phyloP scores from a whole-genome alignment of 2,113 vertebrate genomes.

The Carlito syrichta region DNA sequence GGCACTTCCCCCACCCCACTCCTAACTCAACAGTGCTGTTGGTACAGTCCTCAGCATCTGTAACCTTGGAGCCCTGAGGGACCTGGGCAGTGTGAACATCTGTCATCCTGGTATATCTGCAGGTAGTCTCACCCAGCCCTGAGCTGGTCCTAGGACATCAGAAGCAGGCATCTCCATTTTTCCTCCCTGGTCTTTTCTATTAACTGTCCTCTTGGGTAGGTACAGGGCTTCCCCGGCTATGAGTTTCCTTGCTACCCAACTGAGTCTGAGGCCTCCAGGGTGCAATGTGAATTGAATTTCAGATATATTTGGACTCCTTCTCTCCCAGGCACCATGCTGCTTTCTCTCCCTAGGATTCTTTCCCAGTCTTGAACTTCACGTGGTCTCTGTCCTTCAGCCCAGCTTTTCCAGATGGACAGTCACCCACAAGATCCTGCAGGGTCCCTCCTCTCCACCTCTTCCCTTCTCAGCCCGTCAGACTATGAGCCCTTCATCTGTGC shows the following conservation, averaged over 20 bases:
- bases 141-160: too few relatives aligned
- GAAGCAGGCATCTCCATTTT: accelerated
- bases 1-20: accelerated
- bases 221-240: not conserved
- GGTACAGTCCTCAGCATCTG: too few relatives aligned
- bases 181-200: not conserved
- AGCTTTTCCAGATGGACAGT: not conserved
- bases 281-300: too few relatives aligned
- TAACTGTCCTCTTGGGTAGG: not conserved
- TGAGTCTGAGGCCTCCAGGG: not conserved
- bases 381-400: not conserved
- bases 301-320: too few relatives aligned
- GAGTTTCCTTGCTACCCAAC: not conserved
- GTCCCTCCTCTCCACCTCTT: not conserved
- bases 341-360: not conserved
- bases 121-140: too few relatives aligned
- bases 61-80: accelerated
- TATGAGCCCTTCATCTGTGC: too few relatives aligned
- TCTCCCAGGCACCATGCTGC: not conserved
- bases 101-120: not conserved
- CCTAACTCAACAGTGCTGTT: accelerated
- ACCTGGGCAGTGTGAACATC: accelerated
- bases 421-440: accelerated
- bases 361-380: accelerated
- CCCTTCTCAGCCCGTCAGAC: not conserved